Evolutionary conservation across 2,113 vertebrate genomes (phyloP), one percentile per base, ranked within the genome.

Genomic region (Oryzias javanicus): DNA sequence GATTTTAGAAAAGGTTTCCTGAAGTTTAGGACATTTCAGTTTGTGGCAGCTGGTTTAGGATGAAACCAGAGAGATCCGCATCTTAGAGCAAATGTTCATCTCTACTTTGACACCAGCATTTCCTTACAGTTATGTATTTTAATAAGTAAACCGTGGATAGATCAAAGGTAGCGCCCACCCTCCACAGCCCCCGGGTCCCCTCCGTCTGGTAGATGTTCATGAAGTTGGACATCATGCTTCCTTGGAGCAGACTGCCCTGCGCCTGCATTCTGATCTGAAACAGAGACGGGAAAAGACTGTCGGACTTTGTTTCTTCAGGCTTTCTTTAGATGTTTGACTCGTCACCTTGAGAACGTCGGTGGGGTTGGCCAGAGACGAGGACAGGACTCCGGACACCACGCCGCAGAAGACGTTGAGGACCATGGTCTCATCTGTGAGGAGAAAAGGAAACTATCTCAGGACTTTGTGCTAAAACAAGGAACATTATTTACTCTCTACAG

Each of bases 201-300:
- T 98, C 96, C 3, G 95, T 94, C 89, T 97, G 95, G 86, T 98
- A 98, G 90, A 98, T 98, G 85, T 96, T 95, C 16, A 98, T 94
- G 88, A 98, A 98, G 88, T 96, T 98, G 74, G 94, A 94, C 52
- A 98, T 96, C 96, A 98, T 98, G 74, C 96, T 96, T 0, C 95
- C 95, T 54, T 97, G 96, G 46, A 98, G 93, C 46, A 98, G 85
- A 58, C 92, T 95, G 73, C 96, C 96, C 80, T 98, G 96, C 19
- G 96, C 96, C 81, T 98, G 96, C 96, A 98, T 98, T 47, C 96
- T 85, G 76, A 98, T 98, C 96, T 98, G 89, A 45, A 89, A 70
- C 55, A 20, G 58, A 59, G 16, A 51, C 5, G 0, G 4, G 18
- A 14, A 47, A 18, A 18, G n/a, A n/a, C n/a, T n/a, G n/a, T n/a